Conservation (phyloP, 1,140 invertebrate species). For the Musca vetustissima region DNA sequence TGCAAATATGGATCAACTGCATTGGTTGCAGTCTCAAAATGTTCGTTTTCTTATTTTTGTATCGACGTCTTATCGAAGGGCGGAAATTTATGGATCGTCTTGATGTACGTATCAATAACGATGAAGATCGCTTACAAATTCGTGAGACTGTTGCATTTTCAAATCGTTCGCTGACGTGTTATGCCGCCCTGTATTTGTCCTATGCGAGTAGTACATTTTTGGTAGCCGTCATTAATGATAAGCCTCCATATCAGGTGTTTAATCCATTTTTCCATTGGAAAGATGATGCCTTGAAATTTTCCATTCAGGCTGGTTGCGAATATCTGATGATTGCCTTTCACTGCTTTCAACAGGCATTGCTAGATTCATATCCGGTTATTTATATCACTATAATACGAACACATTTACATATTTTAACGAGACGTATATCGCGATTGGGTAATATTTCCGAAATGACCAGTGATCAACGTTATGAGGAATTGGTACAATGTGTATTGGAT, state of each 20-base stretch:
- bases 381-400: constrained; percentile 32
- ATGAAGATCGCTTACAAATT: constrained; percentile 27
- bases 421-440: constrained; percentile 23
- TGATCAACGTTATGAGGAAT: constrained; percentile 29
- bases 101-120: background rate
- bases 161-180: constrained; percentile 32
- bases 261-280: constrained; percentile 4
- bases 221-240: constrained; percentile 29
- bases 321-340: constrained; percentile 36
- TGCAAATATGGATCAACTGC: constrained; percentile 35
- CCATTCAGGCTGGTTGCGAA: constrained; percentile 32
- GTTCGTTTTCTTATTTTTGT: constrained; percentile 27
- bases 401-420: constrained; percentile 32
- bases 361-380: constrained; percentile 36
- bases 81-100: constrained; percentile 27
- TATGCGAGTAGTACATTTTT: constrained; percentile 31
- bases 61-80: constrained; percentile 18
- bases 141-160: constrained; percentile 25
- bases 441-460: background rate
- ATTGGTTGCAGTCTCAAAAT: too few species aligned
- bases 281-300: constrained; percentile 15
- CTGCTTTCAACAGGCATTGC: constrained; percentile 34
- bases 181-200: constrained; percentile 13
- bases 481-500: constrained; percentile 33
- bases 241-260: constrained; percentile 32